A percentile compares a stretch with the other conserved stretches of the same genome.
Evolutionary conservation across 1,140 invertebrate species (phyloP).

Genomic region (Pseudachorutes palmiensis): DNA sequence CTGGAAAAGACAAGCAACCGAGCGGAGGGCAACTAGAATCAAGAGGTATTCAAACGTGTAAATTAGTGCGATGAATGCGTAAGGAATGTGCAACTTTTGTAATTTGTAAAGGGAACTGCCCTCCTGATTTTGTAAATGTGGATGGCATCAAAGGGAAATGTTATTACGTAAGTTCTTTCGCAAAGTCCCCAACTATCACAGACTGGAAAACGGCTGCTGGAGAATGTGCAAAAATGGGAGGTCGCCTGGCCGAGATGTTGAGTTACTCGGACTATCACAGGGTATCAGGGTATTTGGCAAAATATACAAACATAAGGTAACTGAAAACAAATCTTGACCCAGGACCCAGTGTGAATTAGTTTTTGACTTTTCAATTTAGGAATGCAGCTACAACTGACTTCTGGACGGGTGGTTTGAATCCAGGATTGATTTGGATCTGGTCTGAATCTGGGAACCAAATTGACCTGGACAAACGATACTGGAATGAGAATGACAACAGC

Average conservation of each 20-base stretch:
- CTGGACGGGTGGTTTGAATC: constrained; percentile 37
- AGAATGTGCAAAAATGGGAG: constrained; percentile 30
- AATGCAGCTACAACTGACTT: constrained; percentile 30
- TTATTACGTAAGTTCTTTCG: constrained; percentile 29
- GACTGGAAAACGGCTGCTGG: constrained; percentile 33
- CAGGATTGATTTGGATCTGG: constrained; percentile 38
- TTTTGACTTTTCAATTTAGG: constrained; percentile 3
- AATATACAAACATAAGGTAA: constrained; percentile 22
- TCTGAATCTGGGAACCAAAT: constrained; percentile 36
- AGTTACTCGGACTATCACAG: constrained; percentile 33
- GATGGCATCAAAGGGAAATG: constrained; percentile 37
- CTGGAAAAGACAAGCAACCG: constrained; percentile 26
- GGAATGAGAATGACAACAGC: constrained; percentile 38
- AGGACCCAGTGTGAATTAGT: background rate
- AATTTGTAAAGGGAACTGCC: constrained; percentile 30
- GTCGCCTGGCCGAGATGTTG: constrained; percentile 31
- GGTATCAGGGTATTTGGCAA: constrained; percentile 26
- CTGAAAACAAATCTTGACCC: background rate
- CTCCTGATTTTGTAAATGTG: constrained; percentile 29
- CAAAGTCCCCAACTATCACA: constrained; percentile 9
- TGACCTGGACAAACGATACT: constrained; percentile 33
- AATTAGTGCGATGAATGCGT: background rate
- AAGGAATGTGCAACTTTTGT: background rate
- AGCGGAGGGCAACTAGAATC: background rate
- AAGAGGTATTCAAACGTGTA: background rate